phyloP scores from a whole-genome alignment of 2,888 invertebrate genomes.

The Ctenicera cuprea region DNA sequence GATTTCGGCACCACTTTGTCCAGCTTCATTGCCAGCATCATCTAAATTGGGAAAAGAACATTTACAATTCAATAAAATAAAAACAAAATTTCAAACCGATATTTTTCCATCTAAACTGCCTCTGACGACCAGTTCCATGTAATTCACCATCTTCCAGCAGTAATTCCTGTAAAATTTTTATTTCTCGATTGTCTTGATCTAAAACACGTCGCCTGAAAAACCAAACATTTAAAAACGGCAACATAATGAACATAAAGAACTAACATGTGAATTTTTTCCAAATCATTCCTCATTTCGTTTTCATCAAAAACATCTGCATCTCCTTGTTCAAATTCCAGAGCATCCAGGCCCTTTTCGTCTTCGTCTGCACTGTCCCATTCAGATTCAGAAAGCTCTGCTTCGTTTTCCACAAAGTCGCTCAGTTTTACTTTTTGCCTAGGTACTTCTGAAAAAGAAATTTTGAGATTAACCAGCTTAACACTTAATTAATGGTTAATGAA shows the following conservation, averaged over 20 bases:
- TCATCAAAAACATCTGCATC: conserved; percentile 90
- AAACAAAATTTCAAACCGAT: conserved; percentile 73
- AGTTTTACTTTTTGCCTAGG: conserved; percentile 70
- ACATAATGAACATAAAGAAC: conserved; percentile 62
- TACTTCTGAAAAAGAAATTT: conserved; percentile 4
- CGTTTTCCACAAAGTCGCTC: conserved; percentile 88
- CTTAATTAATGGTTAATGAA: too few species aligned
- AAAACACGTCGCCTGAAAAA: conserved; percentile 82
- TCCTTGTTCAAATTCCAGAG: conserved; percentile 88
- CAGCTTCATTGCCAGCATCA: conserved; percentile 67
- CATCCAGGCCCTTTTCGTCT: conserved; percentile 87
- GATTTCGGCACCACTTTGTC: conserved; percentile 66
- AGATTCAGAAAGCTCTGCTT: conserved; percentile 94
- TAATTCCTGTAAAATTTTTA: conserved; percentile 89
- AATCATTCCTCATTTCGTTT: conserved; percentile 83
- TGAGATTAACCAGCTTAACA: too few species aligned
- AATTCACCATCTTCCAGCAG: conserved; percentile 93
- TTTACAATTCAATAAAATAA: conserved; percentile 19
- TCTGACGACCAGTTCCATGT: conserved; percentile 82
- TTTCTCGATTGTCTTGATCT: conserved; percentile 91
- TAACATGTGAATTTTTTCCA: conserved; percentile 91
- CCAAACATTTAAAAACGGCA: conserved; percentile 19
- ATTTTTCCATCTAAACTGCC: conserved; percentile 92
- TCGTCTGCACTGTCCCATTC: conserved; percentile 94
- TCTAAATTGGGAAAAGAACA: conserved; percentile 23